Conservation (phyloP, 2,797 vertebrate genomes). For the Sarcoramphus papa region DNA sequence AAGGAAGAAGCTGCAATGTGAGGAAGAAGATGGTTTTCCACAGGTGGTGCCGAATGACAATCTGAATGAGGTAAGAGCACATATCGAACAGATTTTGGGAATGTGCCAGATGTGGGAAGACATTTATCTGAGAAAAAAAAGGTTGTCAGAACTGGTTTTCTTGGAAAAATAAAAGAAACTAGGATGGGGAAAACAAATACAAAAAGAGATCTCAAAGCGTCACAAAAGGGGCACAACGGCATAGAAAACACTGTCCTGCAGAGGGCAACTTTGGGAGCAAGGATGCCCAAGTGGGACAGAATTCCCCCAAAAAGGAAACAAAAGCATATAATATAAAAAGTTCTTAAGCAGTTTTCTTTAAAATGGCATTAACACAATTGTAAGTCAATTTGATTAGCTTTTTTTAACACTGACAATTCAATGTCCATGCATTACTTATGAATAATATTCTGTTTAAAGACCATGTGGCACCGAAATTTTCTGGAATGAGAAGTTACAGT, state of each 20-base stretch:
- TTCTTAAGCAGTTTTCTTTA: background rate
- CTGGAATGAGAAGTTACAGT: background rate
- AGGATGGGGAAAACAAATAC: background rate
- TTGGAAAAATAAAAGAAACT: background rate
- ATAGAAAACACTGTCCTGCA: background rate
- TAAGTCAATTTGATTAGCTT: background rate
- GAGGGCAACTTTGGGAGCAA: background rate
- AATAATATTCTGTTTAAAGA: background rate
- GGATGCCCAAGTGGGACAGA: background rate
- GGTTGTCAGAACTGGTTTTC: background rate
- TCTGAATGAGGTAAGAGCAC: background rate
- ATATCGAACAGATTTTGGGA: background rate
- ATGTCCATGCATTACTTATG: background rate
- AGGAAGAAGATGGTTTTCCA: background rate
- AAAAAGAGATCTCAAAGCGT: background rate
- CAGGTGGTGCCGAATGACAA: background rate
- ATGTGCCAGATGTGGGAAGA: background rate
- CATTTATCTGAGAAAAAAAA: background rate
- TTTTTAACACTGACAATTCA: background rate
- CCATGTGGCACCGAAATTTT: background rate
- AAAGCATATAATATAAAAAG: background rate
- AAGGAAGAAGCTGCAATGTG: background rate
- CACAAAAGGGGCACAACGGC: background rate
- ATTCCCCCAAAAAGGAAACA: background rate
- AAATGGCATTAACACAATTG: background rate